Conservation (phyloP, 2,888 invertebrate species). For the Oxystoma pomonae region DNA sequence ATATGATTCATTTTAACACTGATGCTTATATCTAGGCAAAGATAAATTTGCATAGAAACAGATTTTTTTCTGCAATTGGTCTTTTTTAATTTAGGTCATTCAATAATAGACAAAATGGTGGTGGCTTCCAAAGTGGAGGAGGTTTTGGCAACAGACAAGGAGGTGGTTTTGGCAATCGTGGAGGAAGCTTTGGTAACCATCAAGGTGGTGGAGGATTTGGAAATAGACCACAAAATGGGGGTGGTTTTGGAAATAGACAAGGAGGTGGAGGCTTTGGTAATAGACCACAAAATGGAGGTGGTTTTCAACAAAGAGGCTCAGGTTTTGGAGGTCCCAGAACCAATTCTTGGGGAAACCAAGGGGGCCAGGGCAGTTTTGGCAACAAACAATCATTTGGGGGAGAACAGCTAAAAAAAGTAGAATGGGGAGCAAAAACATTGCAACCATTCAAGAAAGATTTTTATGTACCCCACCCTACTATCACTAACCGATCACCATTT, state of each 20-base stretch:
- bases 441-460: conserved; percentile 83
- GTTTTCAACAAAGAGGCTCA: conserved; percentile 23
- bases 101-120: conserved; percentile 2
- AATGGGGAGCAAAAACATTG: conserved; percentile 71
- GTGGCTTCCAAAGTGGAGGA: not conserved
- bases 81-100: conserved; percentile 1
- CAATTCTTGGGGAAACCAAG: not conserved
- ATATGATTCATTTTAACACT: too few relatives aligned
- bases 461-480: conserved; percentile 67
- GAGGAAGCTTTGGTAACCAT: conserved; percentile 3
- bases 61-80: too few relatives aligned
- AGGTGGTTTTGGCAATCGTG: not conserved
- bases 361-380: conserved; percentile 19
- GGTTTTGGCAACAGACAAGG: not conserved
- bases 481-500: conserved; percentile 58
- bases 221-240: not conserved
- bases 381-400: not conserved
- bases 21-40: too few relatives aligned
- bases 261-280: conserved; percentile 6
- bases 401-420: conserved; percentile 36
- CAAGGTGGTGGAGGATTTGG: not conserved
- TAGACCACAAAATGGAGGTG: conserved; percentile 6
- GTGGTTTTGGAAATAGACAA: conserved; percentile 1
- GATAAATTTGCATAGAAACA: too few relatives aligned
- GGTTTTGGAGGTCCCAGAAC: conserved; percentile 2